These are phyloP conservation scores for Pangasianodon gigas DNA, from an alignment of 2,113 vertebrate species.

Conservation along the genomic window DNA sequence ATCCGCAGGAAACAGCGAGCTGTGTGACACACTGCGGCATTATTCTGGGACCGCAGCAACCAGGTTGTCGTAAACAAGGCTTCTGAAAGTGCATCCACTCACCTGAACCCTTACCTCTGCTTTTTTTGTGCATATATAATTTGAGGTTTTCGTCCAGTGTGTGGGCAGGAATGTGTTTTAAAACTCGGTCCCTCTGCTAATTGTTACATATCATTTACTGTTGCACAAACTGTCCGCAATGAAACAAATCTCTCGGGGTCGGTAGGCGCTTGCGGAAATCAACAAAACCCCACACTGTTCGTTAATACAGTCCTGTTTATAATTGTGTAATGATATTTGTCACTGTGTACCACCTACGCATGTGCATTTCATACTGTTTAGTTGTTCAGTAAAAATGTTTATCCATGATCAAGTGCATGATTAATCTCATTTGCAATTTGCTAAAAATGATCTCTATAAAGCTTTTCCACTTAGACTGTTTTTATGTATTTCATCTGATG, in stretches of 20 bases:
- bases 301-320: conserved; percentile 8
- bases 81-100: conserved; percentile 8
- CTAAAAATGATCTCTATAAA: neutral
- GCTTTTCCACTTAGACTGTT: neutral
- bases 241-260: conserved; percentile 14
- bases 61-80: conserved; percentile 18
- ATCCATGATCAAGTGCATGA: neutral
- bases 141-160: neutral
- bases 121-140: neutral
- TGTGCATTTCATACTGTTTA: neutral
- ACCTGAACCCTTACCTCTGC: neutral
- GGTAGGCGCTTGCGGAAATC: neutral
- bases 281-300: neutral
- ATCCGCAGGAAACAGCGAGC: neutral
- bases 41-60: conserved; percentile 10
- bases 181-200: neutral
- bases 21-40: neutral
- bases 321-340: conserved; percentile 32
- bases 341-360: conserved; percentile 27
- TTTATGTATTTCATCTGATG: neutral
- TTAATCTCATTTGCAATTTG: conserved; percentile 7
- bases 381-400: conserved; percentile 5
- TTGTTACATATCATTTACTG: conserved; percentile 24
- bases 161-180: conserved; percentile 41
- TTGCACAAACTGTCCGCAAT: conserved; percentile 25